Percentiles rank a stretch among this genome's conserved stretches.
Evolutionary conservation across 2,113 vertebrate genomes (phyloP).

Genomic region (Acinonyx jubatus): DNA sequence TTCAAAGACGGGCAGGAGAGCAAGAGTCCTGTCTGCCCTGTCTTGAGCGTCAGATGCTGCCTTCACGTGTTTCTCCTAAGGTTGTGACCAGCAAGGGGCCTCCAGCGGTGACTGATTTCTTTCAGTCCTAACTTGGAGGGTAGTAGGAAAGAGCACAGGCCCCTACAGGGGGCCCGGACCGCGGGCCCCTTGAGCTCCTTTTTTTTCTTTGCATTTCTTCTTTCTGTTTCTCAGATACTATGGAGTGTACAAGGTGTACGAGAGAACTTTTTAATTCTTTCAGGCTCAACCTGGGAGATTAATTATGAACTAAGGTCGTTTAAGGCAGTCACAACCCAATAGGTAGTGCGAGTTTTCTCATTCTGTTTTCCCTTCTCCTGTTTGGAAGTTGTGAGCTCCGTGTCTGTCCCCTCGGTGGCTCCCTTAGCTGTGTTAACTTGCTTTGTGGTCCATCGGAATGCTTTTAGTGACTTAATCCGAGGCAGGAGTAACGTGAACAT

Average conservation of each 20-base stretch:
- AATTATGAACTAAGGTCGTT: neutral
- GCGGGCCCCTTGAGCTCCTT: neutral
- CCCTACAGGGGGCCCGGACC: neutral
- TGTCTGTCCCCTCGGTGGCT: neutral
- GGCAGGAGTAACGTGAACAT: neutral
- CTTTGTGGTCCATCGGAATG: neutral
- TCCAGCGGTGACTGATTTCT: neutral
- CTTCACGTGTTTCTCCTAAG: neutral
- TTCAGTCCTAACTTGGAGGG: neutral
- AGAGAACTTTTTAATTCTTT: neutral
- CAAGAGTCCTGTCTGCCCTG: neutral
- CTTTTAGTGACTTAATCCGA: neutral
- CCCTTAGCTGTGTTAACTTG: neutral
- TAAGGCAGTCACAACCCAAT: neutral
- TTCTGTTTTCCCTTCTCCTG: rapidly evolving
- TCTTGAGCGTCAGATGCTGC: neutral
- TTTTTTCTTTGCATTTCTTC: neutral
- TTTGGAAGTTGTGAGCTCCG: neutral
- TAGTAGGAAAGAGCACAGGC: neutral
- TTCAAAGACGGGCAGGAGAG: neutral
- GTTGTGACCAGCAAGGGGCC: neutral
- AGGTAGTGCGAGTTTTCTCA: neutral
- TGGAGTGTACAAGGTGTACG: neutral
- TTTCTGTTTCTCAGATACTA: neutral
- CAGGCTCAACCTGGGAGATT: neutral